These are phyloP conservation scores for Hormaphis cornu DNA, from an alignment of 1,140 invertebrate species.

Conservation along the genomic window DNA sequence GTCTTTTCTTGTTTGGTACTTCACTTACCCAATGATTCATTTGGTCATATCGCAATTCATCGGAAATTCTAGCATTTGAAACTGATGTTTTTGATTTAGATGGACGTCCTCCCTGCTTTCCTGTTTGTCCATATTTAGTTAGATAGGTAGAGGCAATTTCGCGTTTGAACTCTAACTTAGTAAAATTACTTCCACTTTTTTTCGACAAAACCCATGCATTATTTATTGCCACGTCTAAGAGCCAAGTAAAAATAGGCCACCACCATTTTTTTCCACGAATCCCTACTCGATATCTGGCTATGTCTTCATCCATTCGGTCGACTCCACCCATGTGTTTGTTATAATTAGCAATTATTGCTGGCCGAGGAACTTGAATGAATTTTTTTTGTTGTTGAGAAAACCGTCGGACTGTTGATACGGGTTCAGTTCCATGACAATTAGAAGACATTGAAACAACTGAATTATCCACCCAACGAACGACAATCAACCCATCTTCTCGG, in stretches of 20 bases:
- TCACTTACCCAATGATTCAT: not conserved
- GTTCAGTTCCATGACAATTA: slow-evolving; percentile 33
- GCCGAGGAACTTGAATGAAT: slow-evolving; percentile 33
- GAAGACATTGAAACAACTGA: slow-evolving; percentile 34
- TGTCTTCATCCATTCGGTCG: slow-evolving; percentile 35
- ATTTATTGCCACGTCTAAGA: slow-evolving; percentile 28
- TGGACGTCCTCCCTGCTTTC: not conserved
- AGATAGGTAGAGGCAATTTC: not conserved
- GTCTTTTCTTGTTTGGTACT: not conserved
- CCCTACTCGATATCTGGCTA: slow-evolving; percentile 34
- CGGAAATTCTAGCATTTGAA: not conserved
- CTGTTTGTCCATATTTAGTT: not conserved
- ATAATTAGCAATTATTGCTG: slow-evolving; percentile 34
- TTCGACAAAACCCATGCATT: slow-evolving; percentile 17
- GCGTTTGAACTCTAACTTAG: not conserved
- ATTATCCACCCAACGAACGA: slow-evolving; percentile 35
- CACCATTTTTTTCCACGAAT: slow-evolving; percentile 38
- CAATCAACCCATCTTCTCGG: not conserved
- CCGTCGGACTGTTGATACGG: slow-evolving; percentile 33
- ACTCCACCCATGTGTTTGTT: slow-evolving; percentile 35
- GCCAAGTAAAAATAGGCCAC: slow-evolving; percentile 34
- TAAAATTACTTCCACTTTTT: not conserved
- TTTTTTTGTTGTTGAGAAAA: slow-evolving; percentile 34
- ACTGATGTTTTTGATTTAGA: not conserved
- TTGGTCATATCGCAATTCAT: not conserved